Conservation (phyloP, 2,888 invertebrate genomes). For the Pristionchus entomophagus region DNA sequence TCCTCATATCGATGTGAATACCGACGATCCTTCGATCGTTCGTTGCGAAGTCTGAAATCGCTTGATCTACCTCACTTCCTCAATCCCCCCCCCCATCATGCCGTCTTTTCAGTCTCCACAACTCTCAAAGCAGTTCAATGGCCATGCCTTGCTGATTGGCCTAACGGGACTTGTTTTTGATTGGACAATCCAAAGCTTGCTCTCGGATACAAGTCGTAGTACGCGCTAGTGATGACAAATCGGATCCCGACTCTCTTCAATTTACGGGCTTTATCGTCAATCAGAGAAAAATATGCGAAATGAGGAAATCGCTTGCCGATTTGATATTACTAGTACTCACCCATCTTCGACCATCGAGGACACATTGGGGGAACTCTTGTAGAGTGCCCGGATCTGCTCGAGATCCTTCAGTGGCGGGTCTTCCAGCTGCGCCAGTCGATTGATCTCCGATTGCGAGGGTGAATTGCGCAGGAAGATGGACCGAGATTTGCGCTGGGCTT, state of each 20-base stretch:
- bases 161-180: constrained; percentile 13
- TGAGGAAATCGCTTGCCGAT: too few relatives aligned
- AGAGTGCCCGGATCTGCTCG: constrained; percentile 60
- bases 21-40: background rate
- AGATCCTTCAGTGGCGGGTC: constrained; percentile 58
- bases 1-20: constrained; percentile 42
- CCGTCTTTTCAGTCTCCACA: too few relatives aligned
- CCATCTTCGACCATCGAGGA: background rate
- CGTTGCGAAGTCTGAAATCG: constrained; percentile 15
- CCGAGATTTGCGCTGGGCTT: constrained; percentile 39
- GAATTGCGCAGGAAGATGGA: constrained; percentile 48
- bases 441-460: constrained; percentile 43
- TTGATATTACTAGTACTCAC: background rate
- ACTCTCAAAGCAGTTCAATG: background rate
- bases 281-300: too few relatives aligned
- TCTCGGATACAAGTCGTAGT: background rate
- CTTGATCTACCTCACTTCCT: too few relatives aligned
- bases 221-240: too few relatives aligned
- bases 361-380: constrained; percentile 63
- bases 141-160: background rate
- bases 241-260: too few relatives aligned
- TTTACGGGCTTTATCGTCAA: too few relatives aligned
- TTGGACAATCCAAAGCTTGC: background rate
- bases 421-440: constrained; percentile 28
- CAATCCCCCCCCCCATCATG: too few relatives aligned